Conservation (phyloP, 2,888 invertebrate genomes). For the Melinaea menophilus region DNA sequence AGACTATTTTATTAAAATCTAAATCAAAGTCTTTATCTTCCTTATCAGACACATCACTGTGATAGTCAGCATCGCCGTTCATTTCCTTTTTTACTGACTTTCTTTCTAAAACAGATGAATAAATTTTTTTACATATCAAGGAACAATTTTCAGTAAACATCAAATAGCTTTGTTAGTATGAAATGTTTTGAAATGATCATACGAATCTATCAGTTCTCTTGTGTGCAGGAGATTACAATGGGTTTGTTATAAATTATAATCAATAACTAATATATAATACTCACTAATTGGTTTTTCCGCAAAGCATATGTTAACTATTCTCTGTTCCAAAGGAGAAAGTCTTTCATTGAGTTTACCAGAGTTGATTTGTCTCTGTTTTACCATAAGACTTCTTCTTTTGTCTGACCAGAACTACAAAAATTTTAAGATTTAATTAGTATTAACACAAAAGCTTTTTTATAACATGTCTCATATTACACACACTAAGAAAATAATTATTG, state of each 20-base stretch:
- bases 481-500: too few species aligned
- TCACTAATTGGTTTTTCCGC: slow-evolving; percentile 43
- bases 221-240: not conserved
- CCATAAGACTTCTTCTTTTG: slow-evolving; percentile 52
- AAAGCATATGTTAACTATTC: slow-evolving; percentile 49
- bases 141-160: too few species aligned
- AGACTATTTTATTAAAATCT: slow-evolving; percentile 36
- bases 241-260: not conserved
- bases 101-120: slow-evolving; percentile 42
- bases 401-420: slow-evolving; percentile 59
- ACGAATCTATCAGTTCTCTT: too few species aligned
- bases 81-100: slow-evolving; percentile 51
- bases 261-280: slow-evolving; percentile 12
- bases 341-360: slow-evolving; percentile 48
- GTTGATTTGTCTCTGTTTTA: slow-evolving; percentile 57
- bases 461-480: too few species aligned
- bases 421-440: not conserved
- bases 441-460: too few species aligned
- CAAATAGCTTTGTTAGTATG: too few species aligned
- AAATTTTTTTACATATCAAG: too few species aligned
- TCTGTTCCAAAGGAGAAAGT: slow-evolving; percentile 51
- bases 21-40: slow-evolving; percentile 34
- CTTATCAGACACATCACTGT: slow-evolving; percentile 44
- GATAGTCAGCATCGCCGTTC: slow-evolving; percentile 48
- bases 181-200: too few species aligned